phyloP scores from a whole-genome alignment of 2,797 vertebrate species.

The Coccyzus lansbergi region DNA sequence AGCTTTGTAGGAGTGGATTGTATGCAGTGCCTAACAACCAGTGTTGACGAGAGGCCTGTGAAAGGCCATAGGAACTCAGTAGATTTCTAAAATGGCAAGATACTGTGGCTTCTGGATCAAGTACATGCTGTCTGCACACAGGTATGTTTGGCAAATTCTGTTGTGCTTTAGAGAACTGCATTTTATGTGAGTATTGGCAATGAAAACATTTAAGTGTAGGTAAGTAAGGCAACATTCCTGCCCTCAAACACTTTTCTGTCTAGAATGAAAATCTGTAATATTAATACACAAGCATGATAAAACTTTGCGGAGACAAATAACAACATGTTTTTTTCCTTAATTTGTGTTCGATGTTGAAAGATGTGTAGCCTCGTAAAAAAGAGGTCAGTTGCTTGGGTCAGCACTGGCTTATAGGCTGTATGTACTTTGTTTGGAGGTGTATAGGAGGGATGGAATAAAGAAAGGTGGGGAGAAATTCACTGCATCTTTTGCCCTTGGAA shows the following conservation, averaged over 20 bases:
- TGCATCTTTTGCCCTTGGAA: rapidly evolving
- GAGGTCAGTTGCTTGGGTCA: background rate
- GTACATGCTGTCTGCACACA: background rate
- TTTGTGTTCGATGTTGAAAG: background rate
- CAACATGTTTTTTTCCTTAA: background rate
- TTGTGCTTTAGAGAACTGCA: background rate
- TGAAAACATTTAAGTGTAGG: background rate
- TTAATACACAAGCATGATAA: background rate
- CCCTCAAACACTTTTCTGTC: background rate
- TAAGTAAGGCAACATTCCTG: background rate
- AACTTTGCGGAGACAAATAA: background rate
- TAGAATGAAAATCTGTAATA: background rate
- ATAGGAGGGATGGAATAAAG: background rate
- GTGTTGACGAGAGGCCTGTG: background rate
- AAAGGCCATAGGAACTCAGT: background rate
- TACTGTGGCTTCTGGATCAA: background rate
- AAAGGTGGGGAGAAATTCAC: background rate
- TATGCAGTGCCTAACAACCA: background rate
- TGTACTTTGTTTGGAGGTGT: background rate
- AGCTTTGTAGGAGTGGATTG: background rate
- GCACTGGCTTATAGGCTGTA: background rate
- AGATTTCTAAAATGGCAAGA: background rate
- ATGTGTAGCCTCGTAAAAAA: background rate
- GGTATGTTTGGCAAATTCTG: background rate
- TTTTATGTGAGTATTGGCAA: background rate